Evolutionary conservation across 2,113 vertebrate genomes (phyloP).

Genomic region (Axis porcinus): DNA sequence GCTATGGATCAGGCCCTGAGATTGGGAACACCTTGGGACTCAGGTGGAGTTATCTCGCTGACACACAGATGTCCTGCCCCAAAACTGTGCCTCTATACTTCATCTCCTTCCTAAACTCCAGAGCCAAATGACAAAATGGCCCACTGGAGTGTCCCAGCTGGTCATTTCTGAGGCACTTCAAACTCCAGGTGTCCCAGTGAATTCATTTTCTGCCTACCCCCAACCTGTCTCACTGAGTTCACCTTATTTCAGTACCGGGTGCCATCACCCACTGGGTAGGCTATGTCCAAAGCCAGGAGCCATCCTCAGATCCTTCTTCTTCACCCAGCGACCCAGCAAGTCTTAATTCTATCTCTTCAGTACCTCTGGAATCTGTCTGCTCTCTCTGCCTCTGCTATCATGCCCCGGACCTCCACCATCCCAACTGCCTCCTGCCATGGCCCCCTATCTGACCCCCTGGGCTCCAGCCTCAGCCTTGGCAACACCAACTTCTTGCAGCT

Average conservation of each 20-base stretch:
- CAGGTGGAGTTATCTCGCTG: not conserved
- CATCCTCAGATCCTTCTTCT: not conserved
- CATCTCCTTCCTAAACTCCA: not conserved
- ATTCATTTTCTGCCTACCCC: not conserved
- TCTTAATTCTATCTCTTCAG: not conserved
- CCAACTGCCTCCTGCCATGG: not conserved
- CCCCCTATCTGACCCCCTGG: not conserved
- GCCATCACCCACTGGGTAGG: not conserved
- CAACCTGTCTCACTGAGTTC: not conserved
- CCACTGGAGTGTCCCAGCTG: not conserved
- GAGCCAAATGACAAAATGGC: not conserved
- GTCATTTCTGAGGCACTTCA: not conserved
- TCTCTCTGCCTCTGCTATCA: constrained; percentile 82
- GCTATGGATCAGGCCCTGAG: not conserved
- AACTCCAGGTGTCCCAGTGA: not conserved
- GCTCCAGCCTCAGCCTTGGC: not conserved
- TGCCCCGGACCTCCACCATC: constrained; percentile 77
- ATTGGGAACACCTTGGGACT: not conserved
- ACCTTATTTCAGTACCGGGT: not conserved
- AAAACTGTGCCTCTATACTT: not conserved
- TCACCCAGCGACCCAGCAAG: not conserved
- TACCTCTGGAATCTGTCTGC: not conserved
- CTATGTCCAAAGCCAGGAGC: not conserved
- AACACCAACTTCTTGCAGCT: not conserved
- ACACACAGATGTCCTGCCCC: not conserved